These are phyloP conservation scores for Stenoptilia bipunctidactyla DNA, from an alignment of 2,888 invertebrate genomes.

Conservation along the genomic window DNA sequence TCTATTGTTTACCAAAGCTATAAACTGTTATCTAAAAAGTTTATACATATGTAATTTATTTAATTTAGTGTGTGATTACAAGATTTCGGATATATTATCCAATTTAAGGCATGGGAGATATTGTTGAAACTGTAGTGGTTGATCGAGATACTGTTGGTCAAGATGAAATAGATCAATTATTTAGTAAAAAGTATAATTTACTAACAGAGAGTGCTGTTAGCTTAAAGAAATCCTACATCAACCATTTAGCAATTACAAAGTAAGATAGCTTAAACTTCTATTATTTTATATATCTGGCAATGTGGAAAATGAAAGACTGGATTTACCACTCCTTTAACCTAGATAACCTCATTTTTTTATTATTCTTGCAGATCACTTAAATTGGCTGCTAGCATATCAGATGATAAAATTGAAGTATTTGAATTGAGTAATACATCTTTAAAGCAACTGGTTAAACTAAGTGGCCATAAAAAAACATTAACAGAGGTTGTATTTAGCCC, in stretches of 20 bases:
- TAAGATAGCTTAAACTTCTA: too few relatives aligned
- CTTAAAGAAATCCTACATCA: conserved; percentile 69
- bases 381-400: conserved; percentile 38
- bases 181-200: conserved; percentile 39
- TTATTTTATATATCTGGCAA: too few relatives aligned
- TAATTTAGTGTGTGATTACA: too few relatives aligned
- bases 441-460: conserved; percentile 41
- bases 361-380: conserved; percentile 35
- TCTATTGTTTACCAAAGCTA: too few relatives aligned
- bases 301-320: too few relatives aligned
- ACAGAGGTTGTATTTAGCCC: conserved; percentile 73
- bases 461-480: conserved; percentile 54
- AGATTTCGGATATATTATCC: too few relatives aligned
- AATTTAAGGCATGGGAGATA: conserved; percentile 36
- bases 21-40: too few relatives aligned
- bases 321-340: neutral
- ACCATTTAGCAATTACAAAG: conserved; percentile 71
- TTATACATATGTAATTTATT: too few relatives aligned
- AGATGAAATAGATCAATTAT: conserved; percentile 34
- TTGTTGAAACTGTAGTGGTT: conserved; percentile 44
- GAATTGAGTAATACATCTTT: conserved; percentile 37
- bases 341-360: neutral
- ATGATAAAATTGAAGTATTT: conserved; percentile 50
- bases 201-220: conserved; percentile 65
- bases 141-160: conserved; percentile 42